phyloP scores from a whole-genome alignment of 2,797 vertebrate genomes.

The Pitangus sulphuratus region DNA sequence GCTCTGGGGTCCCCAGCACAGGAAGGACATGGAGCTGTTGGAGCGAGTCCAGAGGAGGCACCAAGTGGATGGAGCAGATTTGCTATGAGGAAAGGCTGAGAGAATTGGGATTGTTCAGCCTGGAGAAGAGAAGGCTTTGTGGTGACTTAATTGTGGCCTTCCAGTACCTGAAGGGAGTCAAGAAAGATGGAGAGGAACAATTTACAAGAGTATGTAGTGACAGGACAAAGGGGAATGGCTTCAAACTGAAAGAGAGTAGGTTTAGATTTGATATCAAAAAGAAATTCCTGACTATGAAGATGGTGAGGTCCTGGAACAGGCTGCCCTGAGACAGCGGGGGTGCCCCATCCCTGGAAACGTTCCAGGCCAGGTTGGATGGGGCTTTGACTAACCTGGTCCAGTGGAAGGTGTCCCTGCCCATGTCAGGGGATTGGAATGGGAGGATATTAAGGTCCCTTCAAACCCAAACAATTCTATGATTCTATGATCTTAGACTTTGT shows the following conservation, averaged over 20 bases:
- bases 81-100: neutral
- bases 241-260: neutral
- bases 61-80: neutral
- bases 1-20: neutral
- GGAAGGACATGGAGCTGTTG: rapidly evolving
- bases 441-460: neutral
- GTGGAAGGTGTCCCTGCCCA: neutral
- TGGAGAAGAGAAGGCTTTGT: neutral
- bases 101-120: neutral
- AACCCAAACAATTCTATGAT: neutral
- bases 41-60: neutral
- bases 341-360: neutral
- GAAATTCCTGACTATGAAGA: neutral
- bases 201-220: neutral
- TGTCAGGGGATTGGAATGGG: neutral
- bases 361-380: neutral
- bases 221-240: neutral
- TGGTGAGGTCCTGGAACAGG: neutral
- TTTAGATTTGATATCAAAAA: neutral
- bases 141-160: neutral
- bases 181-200: neutral
- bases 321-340: neutral
- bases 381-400: neutral
- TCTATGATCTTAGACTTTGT: neutral
- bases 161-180: rapidly evolving